Evolutionary conservation across 2,797 vertebrate species (phyloP).

Genomic region (Malurus splendens): DNA sequence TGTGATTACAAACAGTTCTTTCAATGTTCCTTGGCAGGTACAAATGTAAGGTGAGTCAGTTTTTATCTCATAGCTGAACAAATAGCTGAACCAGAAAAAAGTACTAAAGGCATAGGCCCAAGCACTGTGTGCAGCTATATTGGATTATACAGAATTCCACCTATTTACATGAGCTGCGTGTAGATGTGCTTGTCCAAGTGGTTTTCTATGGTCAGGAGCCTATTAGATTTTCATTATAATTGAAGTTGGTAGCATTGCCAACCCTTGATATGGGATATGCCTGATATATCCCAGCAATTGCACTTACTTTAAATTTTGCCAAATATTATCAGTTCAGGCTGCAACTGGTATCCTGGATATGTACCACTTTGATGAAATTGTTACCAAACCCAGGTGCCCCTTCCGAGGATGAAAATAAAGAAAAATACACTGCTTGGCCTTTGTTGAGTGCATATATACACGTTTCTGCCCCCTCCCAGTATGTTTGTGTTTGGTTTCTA

Average conservation of each 20-base stretch:
- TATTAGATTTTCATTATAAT: not conserved
- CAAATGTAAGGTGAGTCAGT: not conserved
- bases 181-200: not conserved
- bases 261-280: no score
- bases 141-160: not conserved
- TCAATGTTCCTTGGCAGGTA: not conserved
- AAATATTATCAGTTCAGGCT: not conserved
- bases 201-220: not conserved
- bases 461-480: accelerated
- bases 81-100: not conserved
- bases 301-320: not conserved
- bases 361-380: not conserved
- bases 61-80: not conserved
- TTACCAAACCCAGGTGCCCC: not conserved
- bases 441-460: not conserved
- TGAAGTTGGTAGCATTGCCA: not conserved
- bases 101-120: not conserved
- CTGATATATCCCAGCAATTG: not conserved
- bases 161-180: not conserved
- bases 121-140: not conserved
- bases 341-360: not conserved
- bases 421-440: not conserved
- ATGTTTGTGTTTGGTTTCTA: not conserved
- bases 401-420: not conserved
- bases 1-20: not conserved